Conservation (phyloP, 2,888 invertebrate species). For the Pecten maximus region DNA sequence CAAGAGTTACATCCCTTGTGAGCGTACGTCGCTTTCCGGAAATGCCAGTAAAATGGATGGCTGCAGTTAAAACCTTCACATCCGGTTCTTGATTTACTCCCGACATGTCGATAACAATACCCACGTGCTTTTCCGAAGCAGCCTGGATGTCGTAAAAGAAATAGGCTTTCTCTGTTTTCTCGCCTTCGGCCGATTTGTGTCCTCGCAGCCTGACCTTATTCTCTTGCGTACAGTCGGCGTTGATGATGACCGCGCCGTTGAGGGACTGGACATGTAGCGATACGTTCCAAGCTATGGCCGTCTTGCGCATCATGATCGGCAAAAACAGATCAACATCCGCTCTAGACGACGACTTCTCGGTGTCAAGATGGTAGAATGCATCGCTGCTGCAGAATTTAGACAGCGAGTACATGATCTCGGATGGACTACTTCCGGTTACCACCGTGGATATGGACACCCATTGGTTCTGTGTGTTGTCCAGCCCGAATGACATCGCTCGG, state of each 20-base stretch:
- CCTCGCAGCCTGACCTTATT: conserved; percentile 59
- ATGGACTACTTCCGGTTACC: conserved; percentile 73
- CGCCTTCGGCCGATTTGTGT: conserved; percentile 41
- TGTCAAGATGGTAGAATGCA: conserved; percentile 76
- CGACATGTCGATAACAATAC: conserved; percentile 59
- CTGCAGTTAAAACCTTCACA: conserved; percentile 53
- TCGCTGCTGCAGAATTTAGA: conserved; percentile 78
- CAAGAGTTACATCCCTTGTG: conserved; percentile 53
- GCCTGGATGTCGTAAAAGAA: conserved; percentile 71
- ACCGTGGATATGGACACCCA: conserved; percentile 77
- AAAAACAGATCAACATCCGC: conserved; percentile 74
- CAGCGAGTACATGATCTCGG: conserved; percentile 73
- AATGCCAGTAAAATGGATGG: conserved; percentile 61
- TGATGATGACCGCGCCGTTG: conserved; percentile 61
- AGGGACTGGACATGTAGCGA: conserved; percentile 62
- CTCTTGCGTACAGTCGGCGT: conserved; percentile 66
- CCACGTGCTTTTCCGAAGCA: conserved; percentile 65
- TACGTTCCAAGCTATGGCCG: conserved; percentile 73
- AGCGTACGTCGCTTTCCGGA: conserved; percentile 59
- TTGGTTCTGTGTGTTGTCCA: conserved; percentile 71
- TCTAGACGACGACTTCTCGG: conserved; percentile 69
- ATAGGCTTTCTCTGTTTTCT: conserved; percentile 59
- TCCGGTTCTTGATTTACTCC: conserved; percentile 52
- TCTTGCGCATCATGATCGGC: conserved; percentile 73
- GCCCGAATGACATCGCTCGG: conserved; percentile 62